Base-by-base conservation (phyloP, 2,113 vertebrate species). In the Apaloderma vittatum region DNA sequence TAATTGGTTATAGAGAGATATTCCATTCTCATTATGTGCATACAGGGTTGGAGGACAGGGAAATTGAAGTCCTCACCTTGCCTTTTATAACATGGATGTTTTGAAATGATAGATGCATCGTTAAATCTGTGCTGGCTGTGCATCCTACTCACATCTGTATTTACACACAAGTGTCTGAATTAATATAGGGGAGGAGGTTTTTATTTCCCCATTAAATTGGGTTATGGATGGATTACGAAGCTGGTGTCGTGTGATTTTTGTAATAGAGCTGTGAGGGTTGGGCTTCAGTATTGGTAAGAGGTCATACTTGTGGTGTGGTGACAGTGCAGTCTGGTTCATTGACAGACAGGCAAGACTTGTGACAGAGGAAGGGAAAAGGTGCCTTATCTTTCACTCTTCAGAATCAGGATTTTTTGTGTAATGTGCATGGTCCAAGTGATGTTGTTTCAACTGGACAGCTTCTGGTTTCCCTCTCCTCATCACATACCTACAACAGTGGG, bases 71-170 rank as follows among this genome's bases (percentile, higher is more conserved):
- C 29, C 29, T 79, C 45, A 23, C 22, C 30, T 79, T 70, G 22
- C 26, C 40, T 65, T 48, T 80, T 79, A 48, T 62, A 74, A 54
- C 75, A 24, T 43, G 15, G 49, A n/a, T 58, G 55, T 48, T 75
- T 78, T 80, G 82, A 61, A 37, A 4, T 59, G n/a, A 29, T 54
- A 23, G 37, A 20, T 52, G 43, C 4, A 0, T 74, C 1, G 0
- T 18, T 75, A 70, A 45, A 29, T 54, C 51, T 68, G 16, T 71
- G 63, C 51, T 75, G 49, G 15, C 5, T 54, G 73, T 37, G 21
- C 19, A n/a, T 73, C 37, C 46, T 54, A 3, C 48, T 80, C 16
- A 37, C 27, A 23, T 21, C 49, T 65, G n/a, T 58, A 37, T 63
- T 70, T 79, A 62, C 29, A 78, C 52, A 51, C 21, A 75, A 8